These are phyloP conservation scores for Aurelia sp. DNA, from an alignment of 30 jellyfish, hydroid and myxozoan species.

Conservation along the genomic window DNA sequence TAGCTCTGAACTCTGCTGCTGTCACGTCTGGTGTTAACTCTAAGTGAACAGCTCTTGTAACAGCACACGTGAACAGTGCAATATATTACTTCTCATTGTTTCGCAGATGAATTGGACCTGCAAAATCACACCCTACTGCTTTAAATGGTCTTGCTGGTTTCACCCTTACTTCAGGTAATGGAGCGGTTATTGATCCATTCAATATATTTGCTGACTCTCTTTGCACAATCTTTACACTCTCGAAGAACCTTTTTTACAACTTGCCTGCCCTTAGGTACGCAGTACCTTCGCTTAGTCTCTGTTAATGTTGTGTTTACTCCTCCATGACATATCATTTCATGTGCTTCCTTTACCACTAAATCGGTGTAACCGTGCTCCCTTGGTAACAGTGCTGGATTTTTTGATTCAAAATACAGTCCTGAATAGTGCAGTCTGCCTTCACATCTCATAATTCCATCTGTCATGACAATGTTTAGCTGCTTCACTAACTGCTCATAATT, in stretches of 20 bases:
- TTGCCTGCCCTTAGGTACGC: slow-evolving; percentile 5
- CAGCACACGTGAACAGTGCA: slow-evolving; percentile 49
- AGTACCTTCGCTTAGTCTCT: not conserved
- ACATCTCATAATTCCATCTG: slow-evolving; percentile 45
- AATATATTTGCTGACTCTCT: not conserved
- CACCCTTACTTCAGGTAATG: slow-evolving; percentile 50
- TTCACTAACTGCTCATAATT: slow-evolving; percentile 5
- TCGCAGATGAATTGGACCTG: slow-evolving; percentile 42
- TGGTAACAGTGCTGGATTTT: slow-evolving; percentile 43
- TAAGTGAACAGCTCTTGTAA: slow-evolving; percentile 50
- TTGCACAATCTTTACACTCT: not conserved
- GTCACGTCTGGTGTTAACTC: slow-evolving; percentile 58
- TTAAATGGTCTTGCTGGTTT: slow-evolving; percentile 55
- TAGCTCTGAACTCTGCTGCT: slow-evolving; percentile 40
- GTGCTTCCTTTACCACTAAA: slow-evolving; percentile 45
- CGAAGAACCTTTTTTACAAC: slow-evolving; percentile 4
- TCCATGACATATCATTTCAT: slow-evolving; percentile 19
- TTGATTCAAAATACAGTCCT: not conserved
- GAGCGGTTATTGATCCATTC: slow-evolving; percentile 11
- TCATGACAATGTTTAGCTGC: slow-evolving; percentile 31
- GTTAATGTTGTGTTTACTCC: slow-evolving; percentile 34
- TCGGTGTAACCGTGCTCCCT: slow-evolving; percentile 30
- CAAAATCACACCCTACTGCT: slow-evolving; percentile 42
- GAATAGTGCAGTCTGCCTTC: slow-evolving; percentile 36
- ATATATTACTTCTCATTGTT: slow-evolving; percentile 47